Percentiles rank a stretch among this genome's conserved stretches.
Conservation (phyloP, 2,888 invertebrate species). For the Lepeophtheirus nordmannii region DNA sequence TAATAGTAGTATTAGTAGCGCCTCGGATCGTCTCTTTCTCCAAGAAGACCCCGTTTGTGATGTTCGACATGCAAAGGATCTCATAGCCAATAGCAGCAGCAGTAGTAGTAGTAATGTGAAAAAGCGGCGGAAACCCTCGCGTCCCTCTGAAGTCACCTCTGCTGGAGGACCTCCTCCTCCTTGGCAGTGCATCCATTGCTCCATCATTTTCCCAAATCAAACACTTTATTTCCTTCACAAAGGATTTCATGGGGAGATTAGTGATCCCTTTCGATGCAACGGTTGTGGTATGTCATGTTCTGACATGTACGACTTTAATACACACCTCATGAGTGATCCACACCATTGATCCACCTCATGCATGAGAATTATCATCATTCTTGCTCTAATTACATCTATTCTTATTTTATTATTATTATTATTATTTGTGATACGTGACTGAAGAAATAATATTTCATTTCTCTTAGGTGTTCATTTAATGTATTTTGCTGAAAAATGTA, state of each 20-base stretch:
- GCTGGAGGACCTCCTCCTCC: conserved; percentile 4
- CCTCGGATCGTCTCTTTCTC: conserved; percentile 9
- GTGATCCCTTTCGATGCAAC: conserved; percentile 93
- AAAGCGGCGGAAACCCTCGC: not conserved
- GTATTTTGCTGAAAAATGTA: too few relatives aligned
- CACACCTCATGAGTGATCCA: conserved; percentile 81
- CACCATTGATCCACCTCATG: conserved; percentile 48
- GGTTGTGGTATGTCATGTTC: conserved; percentile 88
- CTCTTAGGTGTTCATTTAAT: too few relatives aligned
- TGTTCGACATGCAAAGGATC: not conserved
- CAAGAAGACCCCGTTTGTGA: not conserved
- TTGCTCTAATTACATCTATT: not conserved
- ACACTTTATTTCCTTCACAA: conserved; percentile 93
- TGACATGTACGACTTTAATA: conserved; percentile 92
- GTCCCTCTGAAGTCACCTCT: conserved; percentile 13
- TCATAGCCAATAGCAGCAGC: not conserved
- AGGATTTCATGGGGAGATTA: conserved; percentile 80
- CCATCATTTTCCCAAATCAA: conserved; percentile 85
- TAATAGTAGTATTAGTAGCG: not conserved
- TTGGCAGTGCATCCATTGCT: conserved; percentile 60
- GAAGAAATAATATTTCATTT: too few relatives aligned
- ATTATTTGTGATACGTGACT: too few relatives aligned
- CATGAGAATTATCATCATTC: not conserved
- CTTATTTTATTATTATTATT: too few relatives aligned
- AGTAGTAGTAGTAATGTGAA: not conserved